A percentile compares a stretch with the other conserved stretches of the same genome.
Conservation (phyloP, 2,888 invertebrate genomes). For the Acleris cristana region DNA sequence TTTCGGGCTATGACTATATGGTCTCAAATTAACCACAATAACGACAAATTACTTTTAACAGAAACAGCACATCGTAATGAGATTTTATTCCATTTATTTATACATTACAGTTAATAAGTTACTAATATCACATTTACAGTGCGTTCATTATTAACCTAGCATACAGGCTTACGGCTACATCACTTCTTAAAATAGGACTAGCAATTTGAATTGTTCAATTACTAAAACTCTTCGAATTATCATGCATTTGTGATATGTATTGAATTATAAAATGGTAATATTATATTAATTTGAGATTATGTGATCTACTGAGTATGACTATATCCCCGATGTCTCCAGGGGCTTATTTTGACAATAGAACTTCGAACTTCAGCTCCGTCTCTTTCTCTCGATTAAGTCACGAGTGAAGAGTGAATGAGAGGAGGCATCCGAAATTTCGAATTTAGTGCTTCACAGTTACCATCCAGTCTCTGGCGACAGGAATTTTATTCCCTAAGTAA, state of each 20-base stretch:
- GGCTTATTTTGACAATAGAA: neutral
- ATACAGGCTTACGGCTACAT: conserved; percentile 37
- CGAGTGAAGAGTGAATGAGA: too few species aligned
- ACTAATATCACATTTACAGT: conserved; percentile 82
- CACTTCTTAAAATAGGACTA: conserved; percentile 76
- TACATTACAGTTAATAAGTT: conserved; percentile 66
- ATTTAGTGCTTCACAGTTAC: too few species aligned
- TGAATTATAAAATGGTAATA: conserved; percentile 39
- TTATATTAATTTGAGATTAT: conserved; percentile 39
- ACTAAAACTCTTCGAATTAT: conserved; percentile 70
- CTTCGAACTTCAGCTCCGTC: too few species aligned
- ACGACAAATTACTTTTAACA: neutral
- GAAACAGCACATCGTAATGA: conserved; percentile 31
- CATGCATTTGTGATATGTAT: conserved; percentile 77
- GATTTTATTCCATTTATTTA: conserved; percentile 54
- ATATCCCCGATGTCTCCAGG: neutral
- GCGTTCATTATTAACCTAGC: conserved; percentile 49
- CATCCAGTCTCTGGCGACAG: neutral
- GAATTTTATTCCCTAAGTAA: conserved; percentile 2
- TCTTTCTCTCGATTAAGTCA: too few species aligned
- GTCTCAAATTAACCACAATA: too few species aligned
- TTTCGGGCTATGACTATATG: too few species aligned
- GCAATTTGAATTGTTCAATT: conserved; percentile 64
- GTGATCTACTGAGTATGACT: conserved; percentile 9
- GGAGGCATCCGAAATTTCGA: too few species aligned